A percentile compares a stretch with the other conserved stretches of the same genome.
Evolutionary conservation across 2,888 invertebrate genomes (phyloP).

Genomic region (Proisotoma minuta): DNA sequence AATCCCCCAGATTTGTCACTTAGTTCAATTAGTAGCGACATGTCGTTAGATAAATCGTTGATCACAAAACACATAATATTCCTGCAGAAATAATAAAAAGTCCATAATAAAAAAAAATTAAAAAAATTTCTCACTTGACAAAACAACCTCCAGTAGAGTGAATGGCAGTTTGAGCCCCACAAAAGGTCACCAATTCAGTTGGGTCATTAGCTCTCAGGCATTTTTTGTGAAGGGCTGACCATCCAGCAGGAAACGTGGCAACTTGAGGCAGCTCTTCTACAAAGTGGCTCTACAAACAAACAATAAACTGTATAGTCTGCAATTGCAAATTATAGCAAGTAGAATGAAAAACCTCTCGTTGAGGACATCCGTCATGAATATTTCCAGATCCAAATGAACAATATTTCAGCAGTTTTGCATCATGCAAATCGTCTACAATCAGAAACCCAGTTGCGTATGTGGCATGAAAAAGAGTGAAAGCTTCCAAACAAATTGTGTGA

Average conservation of each 20-base stretch:
- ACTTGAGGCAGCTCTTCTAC: neutral
- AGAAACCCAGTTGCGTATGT: neutral
- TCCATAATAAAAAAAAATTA: too few relatives aligned
- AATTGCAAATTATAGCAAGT: neutral
- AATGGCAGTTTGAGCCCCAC: neutral
- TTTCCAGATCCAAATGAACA: neutral
- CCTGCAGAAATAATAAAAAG: too few relatives aligned
- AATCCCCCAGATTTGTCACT: conserved; percentile 19
- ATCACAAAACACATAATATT: conserved; percentile 13
- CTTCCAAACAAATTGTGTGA: neutral
- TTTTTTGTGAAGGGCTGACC: conserved; percentile 6
- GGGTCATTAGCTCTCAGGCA: neutral
- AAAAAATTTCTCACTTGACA: too few relatives aligned
- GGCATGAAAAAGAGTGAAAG: neutral
- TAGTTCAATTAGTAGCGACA: conserved; percentile 21
- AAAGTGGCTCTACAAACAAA: neutral
- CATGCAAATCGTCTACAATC: neutral
- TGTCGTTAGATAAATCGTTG: conserved; percentile 19
- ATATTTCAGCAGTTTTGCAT: neutral
- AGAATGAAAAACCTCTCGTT: neutral
- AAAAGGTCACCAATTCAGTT: neutral
- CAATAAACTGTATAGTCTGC: too few relatives aligned
- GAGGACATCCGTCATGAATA: neutral
- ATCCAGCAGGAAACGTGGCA: neutral
- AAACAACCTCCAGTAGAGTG: neutral